Conservation (phyloP, 2,797 vertebrate species). For the Gadopsis marmoratus region DNA sequence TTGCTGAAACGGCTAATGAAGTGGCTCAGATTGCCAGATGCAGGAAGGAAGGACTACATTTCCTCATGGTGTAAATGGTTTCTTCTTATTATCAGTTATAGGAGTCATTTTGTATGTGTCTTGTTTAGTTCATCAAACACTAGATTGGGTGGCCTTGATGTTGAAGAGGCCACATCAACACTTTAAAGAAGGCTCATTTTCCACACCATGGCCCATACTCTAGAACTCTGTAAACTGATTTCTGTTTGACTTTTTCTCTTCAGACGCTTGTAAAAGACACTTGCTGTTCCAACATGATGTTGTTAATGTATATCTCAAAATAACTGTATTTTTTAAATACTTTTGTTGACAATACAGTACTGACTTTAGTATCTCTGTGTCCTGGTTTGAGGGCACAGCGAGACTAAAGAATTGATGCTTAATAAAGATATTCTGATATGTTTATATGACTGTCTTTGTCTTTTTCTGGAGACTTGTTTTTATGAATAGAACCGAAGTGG, state of each 20-base stretch:
- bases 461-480: background rate
- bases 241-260: conserved; percentile 31
- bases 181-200: conserved; percentile 12
- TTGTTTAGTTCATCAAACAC: conserved; percentile 18
- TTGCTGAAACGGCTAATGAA: conserved; percentile 26
- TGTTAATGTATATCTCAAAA: conserved; percentile 68
- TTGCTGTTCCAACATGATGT: conserved; percentile 49
- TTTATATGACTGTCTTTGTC: conserved; percentile 28
- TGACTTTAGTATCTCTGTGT: conserved; percentile 47
- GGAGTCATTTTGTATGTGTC: conserved; percentile 8
- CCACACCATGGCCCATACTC: background rate
- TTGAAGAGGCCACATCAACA: conserved; percentile 20
- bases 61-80: conserved; percentile 30
- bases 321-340: conserved; percentile 75
- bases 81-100: background rate
- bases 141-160: conserved; percentile 6
- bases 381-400: conserved; percentile 15
- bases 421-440: conserved; percentile 77
- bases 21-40: conserved; percentile 11
- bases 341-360: conserved; percentile 59
- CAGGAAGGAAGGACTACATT: conserved; percentile 35
- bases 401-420: conserved; percentile 44
- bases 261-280: conserved; percentile 54
- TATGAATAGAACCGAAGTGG: background rate
- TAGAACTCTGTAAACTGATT: conserved; percentile 29